A percentile compares a stretch with the other conserved stretches of the same genome.
These are phyloP conservation scores for Cyclargus thomasi DNA, from an alignment of 1,140 invertebrate genomes.

Conservation along the genomic window DNA sequence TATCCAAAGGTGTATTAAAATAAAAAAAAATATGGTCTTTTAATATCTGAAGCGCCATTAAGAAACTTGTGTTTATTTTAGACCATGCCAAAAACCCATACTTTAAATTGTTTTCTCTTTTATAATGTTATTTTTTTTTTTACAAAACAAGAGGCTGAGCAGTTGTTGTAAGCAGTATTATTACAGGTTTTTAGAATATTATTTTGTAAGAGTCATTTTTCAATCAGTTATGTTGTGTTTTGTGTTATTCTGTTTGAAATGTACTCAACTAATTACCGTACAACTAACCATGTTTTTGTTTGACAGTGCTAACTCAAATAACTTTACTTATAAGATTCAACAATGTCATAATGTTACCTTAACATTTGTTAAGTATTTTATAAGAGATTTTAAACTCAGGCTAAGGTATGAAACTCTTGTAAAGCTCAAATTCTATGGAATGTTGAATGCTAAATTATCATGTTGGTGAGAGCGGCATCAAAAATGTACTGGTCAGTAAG, in stretches of 20 bases:
- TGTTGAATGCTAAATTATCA: conserved; percentile 29
- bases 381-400: conserved; percentile 45
- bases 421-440: conserved; percentile 31
- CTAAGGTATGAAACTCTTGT: conserved; percentile 31
- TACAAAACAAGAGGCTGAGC: neutral
- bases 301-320: conserved; percentile 1
- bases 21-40: no score
- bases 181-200: neutral
- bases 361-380: conserved; percentile 15
- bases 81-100: neutral
- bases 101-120: neutral
- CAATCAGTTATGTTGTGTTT: neutral
- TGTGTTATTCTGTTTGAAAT: neutral
- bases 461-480: conserved; percentile 27
- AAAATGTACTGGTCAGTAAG: conserved; percentile 49
- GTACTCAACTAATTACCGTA: neutral
- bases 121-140: neutral
- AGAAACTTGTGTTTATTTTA: neutral
- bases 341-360: neutral
- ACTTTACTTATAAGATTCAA: neutral
- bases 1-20: neutral
- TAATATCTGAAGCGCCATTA: neutral
- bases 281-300: neutral
- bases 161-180: neutral
- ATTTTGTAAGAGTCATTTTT: neutral